Conservation (phyloP, 2,797 vertebrate species). For the Rhinoraja longicauda region DNA sequence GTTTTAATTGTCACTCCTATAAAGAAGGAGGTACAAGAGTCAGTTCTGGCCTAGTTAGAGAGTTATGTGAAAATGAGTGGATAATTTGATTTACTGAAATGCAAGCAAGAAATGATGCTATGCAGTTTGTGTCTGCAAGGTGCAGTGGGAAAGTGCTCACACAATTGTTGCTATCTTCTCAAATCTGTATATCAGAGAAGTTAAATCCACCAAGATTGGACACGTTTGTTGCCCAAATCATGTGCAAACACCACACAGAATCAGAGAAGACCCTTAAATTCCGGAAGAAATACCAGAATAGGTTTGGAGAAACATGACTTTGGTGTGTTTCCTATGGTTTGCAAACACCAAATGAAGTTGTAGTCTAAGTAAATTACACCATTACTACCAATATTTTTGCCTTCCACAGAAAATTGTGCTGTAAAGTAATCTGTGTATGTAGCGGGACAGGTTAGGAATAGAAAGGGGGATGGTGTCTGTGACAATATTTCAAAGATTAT, state of each 20-base stretch:
- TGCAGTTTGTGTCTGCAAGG: background rate
- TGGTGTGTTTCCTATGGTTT: background rate
- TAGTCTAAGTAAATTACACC: background rate
- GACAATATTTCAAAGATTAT: background rate
- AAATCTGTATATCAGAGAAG: background rate
- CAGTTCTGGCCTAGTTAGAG: background rate
- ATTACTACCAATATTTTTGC: background rate
- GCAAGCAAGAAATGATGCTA: background rate
- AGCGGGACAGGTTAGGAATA: background rate
- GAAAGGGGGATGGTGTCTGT: background rate
- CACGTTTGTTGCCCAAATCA: background rate
- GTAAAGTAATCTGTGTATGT: background rate
- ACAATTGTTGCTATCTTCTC: background rate
- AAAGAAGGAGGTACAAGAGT: too few relatives aligned
- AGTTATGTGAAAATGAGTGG: background rate
- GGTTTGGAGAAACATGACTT: background rate
- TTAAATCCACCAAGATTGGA: background rate
- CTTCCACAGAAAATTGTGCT: too few relatives aligned
- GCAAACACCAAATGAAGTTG: background rate
- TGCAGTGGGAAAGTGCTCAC: background rate
- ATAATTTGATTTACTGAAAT: background rate
- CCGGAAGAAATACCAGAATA: background rate
- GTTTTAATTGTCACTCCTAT: background rate
- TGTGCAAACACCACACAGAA: background rate
- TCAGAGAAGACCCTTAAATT: background rate